phyloP scores from a whole-genome alignment of 2,113 vertebrate species.

The Eulemur rufifrons region DNA sequence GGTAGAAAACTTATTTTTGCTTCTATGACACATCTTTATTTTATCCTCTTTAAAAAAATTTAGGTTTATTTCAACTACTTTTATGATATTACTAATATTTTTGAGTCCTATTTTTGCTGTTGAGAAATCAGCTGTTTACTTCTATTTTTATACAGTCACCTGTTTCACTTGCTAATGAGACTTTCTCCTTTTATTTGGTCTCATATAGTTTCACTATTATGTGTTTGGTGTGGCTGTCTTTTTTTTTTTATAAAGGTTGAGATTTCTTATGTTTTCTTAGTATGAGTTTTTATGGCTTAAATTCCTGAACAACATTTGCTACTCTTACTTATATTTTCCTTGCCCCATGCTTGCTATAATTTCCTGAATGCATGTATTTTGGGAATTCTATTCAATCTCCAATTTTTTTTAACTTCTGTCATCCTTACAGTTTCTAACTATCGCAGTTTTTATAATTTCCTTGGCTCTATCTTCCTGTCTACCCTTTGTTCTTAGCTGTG shows the following conservation, averaged over 20 bases:
- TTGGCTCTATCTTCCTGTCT: not conserved
- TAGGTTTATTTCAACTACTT: not conserved
- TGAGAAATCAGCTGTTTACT: not conserved
- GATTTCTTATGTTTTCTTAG: not conserved
- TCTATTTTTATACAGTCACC: not conserved
- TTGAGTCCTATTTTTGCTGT: not conserved
- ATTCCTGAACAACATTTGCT: not conserved
- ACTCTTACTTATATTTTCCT: not conserved
- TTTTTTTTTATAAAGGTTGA: not conserved
- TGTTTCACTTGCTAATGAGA: not conserved
- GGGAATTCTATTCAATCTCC: not conserved
- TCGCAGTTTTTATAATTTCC: not conserved
- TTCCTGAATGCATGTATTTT: not conserved
- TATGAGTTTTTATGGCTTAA: not conserved
- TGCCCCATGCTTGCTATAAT: not conserved
- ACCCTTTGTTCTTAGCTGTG: not conserved
- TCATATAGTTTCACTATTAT: not conserved
- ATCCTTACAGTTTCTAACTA: not conserved
- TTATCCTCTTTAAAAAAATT: slow-evolving; percentile 34
- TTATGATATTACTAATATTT: not conserved
- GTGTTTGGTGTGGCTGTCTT: not conserved
- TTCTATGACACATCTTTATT: slow-evolving; percentile 45
- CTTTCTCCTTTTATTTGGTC: not conserved
- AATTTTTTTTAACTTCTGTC: not conserved
- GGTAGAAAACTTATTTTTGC: not conserved